Evolutionary conservation across 2,113 vertebrate species (phyloP).

Genomic region (Pseudorasbora parva): DNA sequence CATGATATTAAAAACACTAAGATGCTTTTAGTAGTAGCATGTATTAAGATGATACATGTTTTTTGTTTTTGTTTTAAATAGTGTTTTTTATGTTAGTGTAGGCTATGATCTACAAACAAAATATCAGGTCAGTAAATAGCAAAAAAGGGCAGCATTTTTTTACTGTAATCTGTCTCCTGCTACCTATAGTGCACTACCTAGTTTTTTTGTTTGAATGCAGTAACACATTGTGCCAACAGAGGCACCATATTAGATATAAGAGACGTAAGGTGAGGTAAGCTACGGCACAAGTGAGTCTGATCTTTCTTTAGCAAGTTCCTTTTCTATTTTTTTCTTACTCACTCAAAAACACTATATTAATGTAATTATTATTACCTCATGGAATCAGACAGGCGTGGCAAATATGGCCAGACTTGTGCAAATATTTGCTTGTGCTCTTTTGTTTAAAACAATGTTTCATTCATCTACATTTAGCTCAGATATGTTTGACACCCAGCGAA

Average conservation of each 20-base stretch:
- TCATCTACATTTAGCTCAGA: neutral
- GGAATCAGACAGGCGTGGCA: neutral
- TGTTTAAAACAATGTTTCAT: constrained; percentile 1
- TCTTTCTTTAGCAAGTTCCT: neutral
- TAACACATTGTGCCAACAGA: neutral
- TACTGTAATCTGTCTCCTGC: neutral
- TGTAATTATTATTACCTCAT: no score
- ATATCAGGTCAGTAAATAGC: neutral
- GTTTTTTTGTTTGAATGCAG: neutral
- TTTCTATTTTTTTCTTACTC: neutral
- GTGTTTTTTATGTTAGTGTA: neutral
- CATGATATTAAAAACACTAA: neutral
- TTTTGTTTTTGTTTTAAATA: neutral
- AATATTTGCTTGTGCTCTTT: constrained; percentile 7
- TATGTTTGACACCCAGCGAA: neutral
- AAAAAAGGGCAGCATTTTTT: neutral
- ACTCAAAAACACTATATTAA: neutral
- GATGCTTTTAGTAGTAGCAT: neutral
- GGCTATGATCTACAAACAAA: neutral
- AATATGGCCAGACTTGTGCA: neutral
- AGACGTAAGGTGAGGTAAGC: neutral
- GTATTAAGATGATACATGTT: neutral
- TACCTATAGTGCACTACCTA: neutral
- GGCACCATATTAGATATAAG: neutral
- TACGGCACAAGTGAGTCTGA: neutral